phyloP scores from a whole-genome alignment of 2,888 invertebrate species.

The Leptarthrus brevirostris region DNA sequence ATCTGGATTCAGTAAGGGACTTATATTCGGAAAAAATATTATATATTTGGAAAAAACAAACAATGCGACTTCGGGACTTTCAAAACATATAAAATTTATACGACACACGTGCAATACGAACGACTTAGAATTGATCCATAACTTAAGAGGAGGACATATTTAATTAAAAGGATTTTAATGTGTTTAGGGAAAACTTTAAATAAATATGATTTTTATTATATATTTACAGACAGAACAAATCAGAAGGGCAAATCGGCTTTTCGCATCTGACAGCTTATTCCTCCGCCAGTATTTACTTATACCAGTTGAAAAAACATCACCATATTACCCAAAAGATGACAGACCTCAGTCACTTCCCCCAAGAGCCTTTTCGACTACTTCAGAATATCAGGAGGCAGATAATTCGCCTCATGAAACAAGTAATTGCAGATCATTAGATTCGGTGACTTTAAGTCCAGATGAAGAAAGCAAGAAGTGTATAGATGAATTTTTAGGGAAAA shows the following conservation, averaged over 20 bases:
- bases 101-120: no score
- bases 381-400: slow-evolving; percentile 49
- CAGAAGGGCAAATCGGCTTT: slow-evolving; percentile 88
- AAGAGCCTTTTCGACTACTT: slow-evolving; percentile 12
- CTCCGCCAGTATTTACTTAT: slow-evolving; percentile 88
- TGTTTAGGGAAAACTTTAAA: no score
- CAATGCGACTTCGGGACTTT: no score
- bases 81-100: no score
- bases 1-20: no score
- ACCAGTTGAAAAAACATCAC: slow-evolving; percentile 78
- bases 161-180: no score
- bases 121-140: no score
- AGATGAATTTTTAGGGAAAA: slow-evolving; percentile 83
- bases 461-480: slow-evolving; percentile 81
- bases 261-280: slow-evolving; percentile 93
- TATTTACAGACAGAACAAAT: slow-evolving; percentile 90
- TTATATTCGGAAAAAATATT: no score
- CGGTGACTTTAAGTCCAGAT: slow-evolving; percentile 73
- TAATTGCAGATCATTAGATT: slow-evolving; percentile 67
- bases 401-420: slow-evolving; percentile 59
- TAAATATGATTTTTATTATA: no score
- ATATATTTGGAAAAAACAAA: no score
- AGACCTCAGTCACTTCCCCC: slow-evolving; percentile 66
- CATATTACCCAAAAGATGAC: slow-evolving; percentile 72
- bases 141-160: no score